A percentile compares a stretch with the other conserved stretches of the same genome.
These are phyloP conservation scores for Garra rufa DNA, from an alignment of 2,113 vertebrate species.

Conservation along the genomic window DNA sequence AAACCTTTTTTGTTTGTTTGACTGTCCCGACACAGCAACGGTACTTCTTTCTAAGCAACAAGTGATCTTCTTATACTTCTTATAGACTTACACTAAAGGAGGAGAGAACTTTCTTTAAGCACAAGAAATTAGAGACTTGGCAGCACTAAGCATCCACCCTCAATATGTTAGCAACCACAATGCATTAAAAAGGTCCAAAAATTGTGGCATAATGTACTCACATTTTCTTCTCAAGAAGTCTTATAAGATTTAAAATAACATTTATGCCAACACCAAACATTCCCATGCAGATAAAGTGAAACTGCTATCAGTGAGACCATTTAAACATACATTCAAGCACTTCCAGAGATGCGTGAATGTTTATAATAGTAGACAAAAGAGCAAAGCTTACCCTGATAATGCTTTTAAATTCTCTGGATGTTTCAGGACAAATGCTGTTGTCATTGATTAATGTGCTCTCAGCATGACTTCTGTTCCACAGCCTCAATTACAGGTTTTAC, in stretches of 20 bases:
- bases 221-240: background rate
- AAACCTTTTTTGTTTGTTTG: background rate
- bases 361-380: slow-evolving; percentile 23
- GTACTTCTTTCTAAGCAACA: background rate
- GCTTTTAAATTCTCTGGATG: slow-evolving; percentile 1
- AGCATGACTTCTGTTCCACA: background rate
- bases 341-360: slow-evolving; percentile 17
- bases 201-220: background rate
- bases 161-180: background rate
- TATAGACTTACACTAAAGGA: background rate
- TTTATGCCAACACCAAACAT: slow-evolving; percentile 40
- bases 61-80: no score
- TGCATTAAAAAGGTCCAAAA: background rate
- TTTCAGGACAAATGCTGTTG: background rate
- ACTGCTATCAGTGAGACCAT: background rate
- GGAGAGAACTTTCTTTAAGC: background rate
- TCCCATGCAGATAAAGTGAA: slow-evolving; percentile 9
- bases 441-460: slow-evolving; percentile 26
- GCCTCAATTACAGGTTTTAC: background rate
- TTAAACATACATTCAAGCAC: slow-evolving; percentile 13
- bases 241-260: slow-evolving; percentile 5
- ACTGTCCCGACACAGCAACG: background rate
- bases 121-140: background rate
- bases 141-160: background rate
- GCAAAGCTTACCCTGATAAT: background rate